Evolutionary conservation across 1,140 invertebrate species (phyloP).

Genomic region (Diachasma alloeum): DNA sequence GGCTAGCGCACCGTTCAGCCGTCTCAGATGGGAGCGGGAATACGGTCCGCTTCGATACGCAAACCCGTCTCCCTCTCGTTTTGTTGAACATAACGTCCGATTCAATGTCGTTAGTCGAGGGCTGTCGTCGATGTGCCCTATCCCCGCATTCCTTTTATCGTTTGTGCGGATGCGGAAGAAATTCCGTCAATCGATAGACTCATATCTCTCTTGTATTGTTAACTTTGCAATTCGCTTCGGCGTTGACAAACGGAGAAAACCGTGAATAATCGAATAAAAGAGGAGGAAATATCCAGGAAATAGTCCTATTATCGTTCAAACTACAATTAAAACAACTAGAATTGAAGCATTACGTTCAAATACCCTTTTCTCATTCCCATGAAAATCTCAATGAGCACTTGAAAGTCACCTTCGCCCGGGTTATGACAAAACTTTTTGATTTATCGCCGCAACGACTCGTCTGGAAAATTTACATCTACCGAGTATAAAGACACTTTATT

Average conservation of each 20-base stretch:
- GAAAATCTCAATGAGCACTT: neutral
- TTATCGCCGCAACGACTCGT: neutral
- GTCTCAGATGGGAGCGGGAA: neutral
- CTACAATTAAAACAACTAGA: neutral
- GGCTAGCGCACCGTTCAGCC: neutral
- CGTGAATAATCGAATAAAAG: too few relatives aligned
- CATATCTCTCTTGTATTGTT: neutral
- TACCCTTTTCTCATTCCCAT: neutral
- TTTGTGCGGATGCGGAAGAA: neutral
- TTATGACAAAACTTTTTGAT: conserved; percentile 10
- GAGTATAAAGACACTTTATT: neutral
- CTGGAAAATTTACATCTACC: neutral
- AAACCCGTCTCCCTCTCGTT: neutral
- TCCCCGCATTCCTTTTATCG: neutral
- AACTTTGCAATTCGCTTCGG: too few relatives aligned
- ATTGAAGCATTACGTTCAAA: neutral
- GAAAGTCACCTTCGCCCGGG: neutral
- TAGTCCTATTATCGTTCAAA: too few relatives aligned
- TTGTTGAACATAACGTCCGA: neutral
- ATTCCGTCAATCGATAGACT: neutral
- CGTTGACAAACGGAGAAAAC: neutral
- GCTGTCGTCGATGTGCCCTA: too few relatives aligned
- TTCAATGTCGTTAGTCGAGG: neutral
- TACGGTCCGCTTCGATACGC: neutral
- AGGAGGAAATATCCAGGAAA: neutral